phyloP scores from a whole-genome alignment of 2,888 invertebrate species.

The Mythimna albipuncta region DNA sequence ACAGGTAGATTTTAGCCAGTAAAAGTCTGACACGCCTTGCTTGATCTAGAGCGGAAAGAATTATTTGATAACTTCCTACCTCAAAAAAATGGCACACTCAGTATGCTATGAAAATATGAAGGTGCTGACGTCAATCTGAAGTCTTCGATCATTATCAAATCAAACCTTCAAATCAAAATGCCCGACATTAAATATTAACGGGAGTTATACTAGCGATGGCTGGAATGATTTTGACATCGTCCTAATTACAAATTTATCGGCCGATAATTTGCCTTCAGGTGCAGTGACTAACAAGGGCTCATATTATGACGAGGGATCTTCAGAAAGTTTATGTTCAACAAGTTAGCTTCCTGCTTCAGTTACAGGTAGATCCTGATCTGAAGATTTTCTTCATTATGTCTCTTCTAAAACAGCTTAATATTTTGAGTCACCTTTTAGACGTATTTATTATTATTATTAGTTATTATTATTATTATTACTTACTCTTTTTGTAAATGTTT shows the following conservation, averaged over 20 bases:
- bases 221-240: conserved; percentile 14
- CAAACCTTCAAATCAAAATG: background rate
- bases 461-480: too few species aligned
- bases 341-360: background rate
- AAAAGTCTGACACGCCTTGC: too few species aligned
- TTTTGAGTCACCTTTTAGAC: background rate
- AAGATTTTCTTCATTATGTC: background rate
- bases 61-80: too few species aligned
- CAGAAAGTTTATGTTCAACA: conserved; percentile 61
- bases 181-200: background rate
- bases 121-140: too few species aligned
- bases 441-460: too few species aligned
- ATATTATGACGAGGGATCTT: conserved; percentile 67
- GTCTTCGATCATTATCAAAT: too few species aligned
- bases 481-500: too few species aligned
- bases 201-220: background rate
- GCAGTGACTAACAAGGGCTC: conserved; percentile 69
- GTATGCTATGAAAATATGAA: too few species aligned
- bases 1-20: too few species aligned
- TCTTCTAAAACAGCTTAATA: too few species aligned
- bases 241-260: conserved; percentile 54
- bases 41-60: too few species aligned
- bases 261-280: conserved; percentile 35
- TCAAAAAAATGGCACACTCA: too few species aligned
- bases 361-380: background rate